phyloP scores from a whole-genome alignment of 1,140 invertebrate species.

The Zaprionus nigranus region DNA sequence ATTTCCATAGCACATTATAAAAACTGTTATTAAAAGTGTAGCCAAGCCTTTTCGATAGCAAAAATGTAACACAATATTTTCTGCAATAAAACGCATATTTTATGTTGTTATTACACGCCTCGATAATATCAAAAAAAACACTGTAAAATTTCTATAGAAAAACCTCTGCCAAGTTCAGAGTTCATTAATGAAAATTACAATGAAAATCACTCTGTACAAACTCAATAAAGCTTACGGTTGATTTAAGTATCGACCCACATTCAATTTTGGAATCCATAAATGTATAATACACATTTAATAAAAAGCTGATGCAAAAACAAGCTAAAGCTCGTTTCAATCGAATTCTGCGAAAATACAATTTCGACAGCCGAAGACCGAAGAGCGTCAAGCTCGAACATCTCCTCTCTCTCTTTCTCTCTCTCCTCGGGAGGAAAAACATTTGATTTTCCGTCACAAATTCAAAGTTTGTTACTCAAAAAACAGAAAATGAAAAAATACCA shows the following conservation, averaged over 20 bases:
- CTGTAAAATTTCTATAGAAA: background rate
- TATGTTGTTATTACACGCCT: background rate
- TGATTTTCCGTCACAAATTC: conserved; percentile 10
- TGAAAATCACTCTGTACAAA: background rate
- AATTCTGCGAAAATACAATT: background rate
- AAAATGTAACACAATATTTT: background rate
- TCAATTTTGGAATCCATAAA: background rate
- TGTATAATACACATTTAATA: background rate
- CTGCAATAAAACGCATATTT: background rate
- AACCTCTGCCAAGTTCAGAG: background rate
- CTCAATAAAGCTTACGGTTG: background rate
- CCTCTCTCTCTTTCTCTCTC: background rate
- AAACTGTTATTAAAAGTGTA: no score
- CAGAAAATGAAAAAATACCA: background rate
- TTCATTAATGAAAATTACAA: background rate
- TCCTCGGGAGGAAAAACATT: conserved; percentile 1
- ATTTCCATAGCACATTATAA: background rate
- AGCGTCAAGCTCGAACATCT: background rate
- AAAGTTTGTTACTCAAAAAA: background rate
- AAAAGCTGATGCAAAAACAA: background rate
- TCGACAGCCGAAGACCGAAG: background rate
- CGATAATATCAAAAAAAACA: background rate
- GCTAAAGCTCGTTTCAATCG: background rate
- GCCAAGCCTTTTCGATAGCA: no score
- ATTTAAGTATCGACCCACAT: background rate